phyloP scores from a whole-genome alignment of 2,113 vertebrate genomes.

The Cygnus buccinator region DNA sequence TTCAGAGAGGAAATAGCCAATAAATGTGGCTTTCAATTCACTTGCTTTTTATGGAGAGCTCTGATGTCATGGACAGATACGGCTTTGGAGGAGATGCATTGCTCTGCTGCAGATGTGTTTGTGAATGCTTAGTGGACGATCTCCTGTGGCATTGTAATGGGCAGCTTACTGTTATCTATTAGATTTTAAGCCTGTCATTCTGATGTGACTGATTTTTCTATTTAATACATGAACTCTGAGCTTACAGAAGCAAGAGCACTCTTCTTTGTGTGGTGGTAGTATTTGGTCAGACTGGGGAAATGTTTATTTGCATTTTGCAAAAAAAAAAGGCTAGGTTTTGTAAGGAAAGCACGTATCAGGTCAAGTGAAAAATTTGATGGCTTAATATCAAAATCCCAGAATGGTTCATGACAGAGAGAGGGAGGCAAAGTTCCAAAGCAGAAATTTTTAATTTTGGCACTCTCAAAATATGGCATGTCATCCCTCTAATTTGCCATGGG shows the following conservation, averaged over 20 bases:
- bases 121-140: slow-evolving; percentile 18
- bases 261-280: neutral
- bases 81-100: neutral
- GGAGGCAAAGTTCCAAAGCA: slow-evolving; percentile 25
- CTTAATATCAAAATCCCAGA: slow-evolving; percentile 10
- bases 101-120: slow-evolving; percentile 26
- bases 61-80: slow-evolving; percentile 36
- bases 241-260: slow-evolving; percentile 8
- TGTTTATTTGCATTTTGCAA: neutral
- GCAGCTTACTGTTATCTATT: neutral
- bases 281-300: neutral
- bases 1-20: slow-evolving; percentile 46
- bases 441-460: slow-evolving; percentile 31
- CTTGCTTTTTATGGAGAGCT: slow-evolving; percentile 41
- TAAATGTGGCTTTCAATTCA: slow-evolving; percentile 48
- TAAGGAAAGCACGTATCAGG: neutral
- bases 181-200: slow-evolving; percentile 26
- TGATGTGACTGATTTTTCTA: neutral
- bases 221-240: neutral
- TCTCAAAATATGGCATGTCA: slow-evolving; percentile 15
- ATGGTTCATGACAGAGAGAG: neutral
- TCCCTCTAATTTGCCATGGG: slow-evolving; percentile 18
- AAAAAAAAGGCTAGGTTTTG: neutral
- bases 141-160: neutral
- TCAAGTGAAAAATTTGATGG: neutral